Evolutionary conservation across 1,140 invertebrate genomes (phyloP).

Genomic region (Sogatella furcifera): DNA sequence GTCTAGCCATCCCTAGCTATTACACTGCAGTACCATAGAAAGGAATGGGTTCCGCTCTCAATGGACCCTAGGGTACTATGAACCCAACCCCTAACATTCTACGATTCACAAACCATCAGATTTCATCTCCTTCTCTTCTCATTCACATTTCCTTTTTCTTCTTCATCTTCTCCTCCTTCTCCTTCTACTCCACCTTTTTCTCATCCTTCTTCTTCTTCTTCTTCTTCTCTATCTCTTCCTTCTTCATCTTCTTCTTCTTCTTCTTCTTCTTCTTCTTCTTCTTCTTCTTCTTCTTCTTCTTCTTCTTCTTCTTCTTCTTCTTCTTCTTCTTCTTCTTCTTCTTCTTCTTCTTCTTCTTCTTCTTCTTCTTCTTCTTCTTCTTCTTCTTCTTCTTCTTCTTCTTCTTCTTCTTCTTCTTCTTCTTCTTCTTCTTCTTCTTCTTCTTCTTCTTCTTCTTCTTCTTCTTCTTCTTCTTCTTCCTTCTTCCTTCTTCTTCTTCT

Average conservation of each 20-base stretch:
- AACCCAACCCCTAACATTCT: too few species aligned
- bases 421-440: neutral
- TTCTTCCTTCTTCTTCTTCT: too few species aligned
- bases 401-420: conserved; percentile 31
- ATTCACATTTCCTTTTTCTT: neutral
- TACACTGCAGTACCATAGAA: too few species aligned
- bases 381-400: too few species aligned
- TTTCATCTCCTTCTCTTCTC: neutral
- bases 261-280: neutral
- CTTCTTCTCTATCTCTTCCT: conserved; percentile 10
- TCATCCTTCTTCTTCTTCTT: conserved; percentile 12
- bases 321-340: neutral
- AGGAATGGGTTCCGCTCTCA: too few species aligned
- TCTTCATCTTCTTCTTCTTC: conserved; percentile 8
- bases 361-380: neutral
- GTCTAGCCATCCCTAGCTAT: too few species aligned
- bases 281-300: neutral
- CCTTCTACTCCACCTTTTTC: neutral
- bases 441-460: neutral
- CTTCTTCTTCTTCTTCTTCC: neutral
- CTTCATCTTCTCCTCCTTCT: too few species aligned
- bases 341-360: neutral
- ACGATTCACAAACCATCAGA: too few species aligned
- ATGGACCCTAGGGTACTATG: too few species aligned
- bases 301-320: neutral